These are phyloP conservation scores for Myotis davidii DNA, from an alignment of 2,113 vertebrate genomes.

Conservation along the genomic window DNA sequence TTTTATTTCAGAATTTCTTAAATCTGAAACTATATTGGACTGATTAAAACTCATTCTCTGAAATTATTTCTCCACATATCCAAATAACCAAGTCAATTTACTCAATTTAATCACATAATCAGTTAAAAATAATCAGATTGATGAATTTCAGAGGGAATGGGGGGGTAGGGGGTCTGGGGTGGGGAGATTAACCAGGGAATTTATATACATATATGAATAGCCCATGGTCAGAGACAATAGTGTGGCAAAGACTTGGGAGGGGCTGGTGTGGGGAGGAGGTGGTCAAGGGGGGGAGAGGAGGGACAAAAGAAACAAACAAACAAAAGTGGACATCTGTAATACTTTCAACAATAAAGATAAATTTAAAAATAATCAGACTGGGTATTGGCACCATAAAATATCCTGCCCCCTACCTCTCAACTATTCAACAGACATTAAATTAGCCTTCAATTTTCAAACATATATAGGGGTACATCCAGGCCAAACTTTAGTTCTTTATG, in stretches of 20 bases:
- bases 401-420: background rate
- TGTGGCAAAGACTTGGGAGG: no score
- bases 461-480: background rate
- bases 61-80: background rate
- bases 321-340: no score
- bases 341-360: no score
- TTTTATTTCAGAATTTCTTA: conserved; percentile 7
- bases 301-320: no score
- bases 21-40: background rate
- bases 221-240: no score
- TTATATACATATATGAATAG: no score
- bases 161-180: no score
- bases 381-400: background rate
- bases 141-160: no score
- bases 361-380: background rate
- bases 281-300: no score
- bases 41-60: background rate
- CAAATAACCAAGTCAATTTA: background rate
- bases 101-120: background rate
- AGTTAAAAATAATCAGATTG: background rate
- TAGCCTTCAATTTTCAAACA: background rate
- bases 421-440: background rate
- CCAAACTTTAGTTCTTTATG: background rate
- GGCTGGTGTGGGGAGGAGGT: no score
- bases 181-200: no score